Conservation (phyloP, 2,113 vertebrate species). For the Tinamus guttatus region DNA sequence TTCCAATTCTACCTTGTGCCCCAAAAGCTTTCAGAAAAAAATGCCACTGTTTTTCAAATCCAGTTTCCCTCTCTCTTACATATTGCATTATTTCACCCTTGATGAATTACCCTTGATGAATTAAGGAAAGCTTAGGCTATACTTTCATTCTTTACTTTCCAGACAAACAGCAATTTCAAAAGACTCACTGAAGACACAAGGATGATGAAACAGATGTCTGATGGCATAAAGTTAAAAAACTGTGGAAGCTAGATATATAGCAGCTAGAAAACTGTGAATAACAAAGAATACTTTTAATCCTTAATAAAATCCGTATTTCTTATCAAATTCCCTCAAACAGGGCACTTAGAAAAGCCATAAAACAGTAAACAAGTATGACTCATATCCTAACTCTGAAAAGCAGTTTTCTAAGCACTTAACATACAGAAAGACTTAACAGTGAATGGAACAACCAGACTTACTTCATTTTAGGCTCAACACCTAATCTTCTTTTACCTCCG, state of each 20-base stretch:
- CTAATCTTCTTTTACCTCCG: background rate
- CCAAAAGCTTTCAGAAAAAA: background rate
- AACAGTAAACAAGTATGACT: background rate
- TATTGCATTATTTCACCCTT: background rate
- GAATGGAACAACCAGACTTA: background rate
- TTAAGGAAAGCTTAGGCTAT: background rate
- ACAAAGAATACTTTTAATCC: background rate
- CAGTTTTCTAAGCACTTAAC: background rate
- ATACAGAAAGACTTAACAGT: background rate
- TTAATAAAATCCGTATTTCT: background rate
- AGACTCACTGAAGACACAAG: background rate
- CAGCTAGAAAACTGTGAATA: background rate
- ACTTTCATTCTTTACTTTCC: background rate
- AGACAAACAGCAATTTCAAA: background rate
- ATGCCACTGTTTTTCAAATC: background rate
- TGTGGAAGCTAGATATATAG: background rate
- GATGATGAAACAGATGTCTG: background rate
- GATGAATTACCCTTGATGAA: background rate
- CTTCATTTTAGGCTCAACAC: background rate
- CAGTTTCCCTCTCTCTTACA: background rate
- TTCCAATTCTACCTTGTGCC: fast-evolving
- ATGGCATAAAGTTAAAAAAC: background rate
- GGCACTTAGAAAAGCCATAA: background rate
- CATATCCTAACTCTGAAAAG: background rate
- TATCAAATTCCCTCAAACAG: background rate